A percentile compares a stretch with the other conserved stretches of the same genome.
Evolutionary conservation across 1,140 invertebrate species (phyloP).

Genomic region (Drosophila athabasca): DNA sequence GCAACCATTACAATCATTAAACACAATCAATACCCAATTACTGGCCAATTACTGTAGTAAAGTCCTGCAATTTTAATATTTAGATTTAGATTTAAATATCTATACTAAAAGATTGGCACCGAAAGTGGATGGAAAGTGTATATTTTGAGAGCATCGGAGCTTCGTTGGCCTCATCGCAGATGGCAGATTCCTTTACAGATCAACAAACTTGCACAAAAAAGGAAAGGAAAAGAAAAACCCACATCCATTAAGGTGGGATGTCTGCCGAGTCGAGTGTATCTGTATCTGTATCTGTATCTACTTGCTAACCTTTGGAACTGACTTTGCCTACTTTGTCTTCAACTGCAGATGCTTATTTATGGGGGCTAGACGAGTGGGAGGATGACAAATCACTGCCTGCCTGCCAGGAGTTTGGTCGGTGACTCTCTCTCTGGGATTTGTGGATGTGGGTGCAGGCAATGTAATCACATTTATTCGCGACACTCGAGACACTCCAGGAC

Average conservation of each 20-base stretch:
- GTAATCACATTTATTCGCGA: constrained; percentile 79
- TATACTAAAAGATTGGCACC: too few species aligned
- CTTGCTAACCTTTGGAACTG: constrained; percentile 18
- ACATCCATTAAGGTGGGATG: not conserved
- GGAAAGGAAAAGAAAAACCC: too few species aligned
- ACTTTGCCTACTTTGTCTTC: constrained; percentile 25
- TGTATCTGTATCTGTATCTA: not conserved
- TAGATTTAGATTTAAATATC: too few species aligned
- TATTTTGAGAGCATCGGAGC: not conserved
- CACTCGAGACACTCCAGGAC: constrained; percentile 51
- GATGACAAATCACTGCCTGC: constrained; percentile 73
- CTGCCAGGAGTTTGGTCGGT: constrained; percentile 20
- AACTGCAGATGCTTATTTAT: constrained; percentile 71
- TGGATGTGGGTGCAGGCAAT: constrained; percentile 34
- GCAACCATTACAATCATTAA: too few species aligned
- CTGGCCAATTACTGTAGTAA: too few species aligned
- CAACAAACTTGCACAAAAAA: not conserved
- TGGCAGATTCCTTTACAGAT: not conserved
- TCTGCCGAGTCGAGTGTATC: too few species aligned
- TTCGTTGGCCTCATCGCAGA: not conserved
- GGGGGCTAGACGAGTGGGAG: constrained; percentile 26
- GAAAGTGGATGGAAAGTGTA: too few species aligned
- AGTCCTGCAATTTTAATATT: too few species aligned
- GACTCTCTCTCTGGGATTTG: not conserved
- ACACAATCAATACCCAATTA: too few species aligned